Percentiles rank a stretch among this genome's conserved stretches.
Evolutionary conservation across 1,140 invertebrate species (phyloP).

Genomic region (Eurosta solidaginis): DNA sequence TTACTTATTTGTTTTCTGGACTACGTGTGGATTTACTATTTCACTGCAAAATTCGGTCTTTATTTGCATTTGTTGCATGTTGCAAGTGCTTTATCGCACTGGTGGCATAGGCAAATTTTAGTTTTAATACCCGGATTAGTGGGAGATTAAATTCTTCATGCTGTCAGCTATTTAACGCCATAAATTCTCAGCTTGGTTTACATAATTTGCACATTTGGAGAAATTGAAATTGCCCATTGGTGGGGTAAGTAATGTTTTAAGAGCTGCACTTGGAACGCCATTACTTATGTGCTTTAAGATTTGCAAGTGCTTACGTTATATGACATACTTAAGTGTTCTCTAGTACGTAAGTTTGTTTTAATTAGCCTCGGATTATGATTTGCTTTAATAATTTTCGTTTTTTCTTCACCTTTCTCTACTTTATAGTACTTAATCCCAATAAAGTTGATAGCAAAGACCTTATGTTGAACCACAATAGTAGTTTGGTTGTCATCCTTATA

Average conservation of each 20-base stretch:
- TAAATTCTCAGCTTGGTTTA: slow-evolving; percentile 18
- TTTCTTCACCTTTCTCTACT: too few relatives aligned
- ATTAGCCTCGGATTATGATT: too few relatives aligned
- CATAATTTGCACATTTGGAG: neutral
- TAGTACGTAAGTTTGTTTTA: too few relatives aligned
- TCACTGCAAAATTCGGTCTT: slow-evolving; percentile 3
- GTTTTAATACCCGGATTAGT: slow-evolving; percentile 26
- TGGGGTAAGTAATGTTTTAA: neutral
- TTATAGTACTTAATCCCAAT: too few relatives aligned
- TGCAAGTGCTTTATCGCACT: slow-evolving; percentile 26
- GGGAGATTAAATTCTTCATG: slow-evolving; percentile 25
- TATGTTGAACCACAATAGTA: too few relatives aligned
- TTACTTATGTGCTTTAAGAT: too few relatives aligned
- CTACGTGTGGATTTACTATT: slow-evolving; percentile 8
- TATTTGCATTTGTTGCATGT: slow-evolving; percentile 21
- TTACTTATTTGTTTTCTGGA: neutral
- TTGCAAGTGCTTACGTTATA: too few relatives aligned
- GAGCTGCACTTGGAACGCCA: too few relatives aligned
- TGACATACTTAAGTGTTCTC: too few relatives aligned
- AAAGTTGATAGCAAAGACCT: too few relatives aligned
- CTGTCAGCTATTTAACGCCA: slow-evolving; percentile 28
- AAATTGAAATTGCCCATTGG: neutral
- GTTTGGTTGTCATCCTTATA: too few relatives aligned
- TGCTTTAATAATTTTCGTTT: too few relatives aligned
- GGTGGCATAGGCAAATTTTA: slow-evolving; percentile 19